Evolutionary conservation across 2,888 invertebrate species (phyloP), one percentile per base, ranked within the genome.

Genomic region (Pristionchus maxplancki): DNA sequence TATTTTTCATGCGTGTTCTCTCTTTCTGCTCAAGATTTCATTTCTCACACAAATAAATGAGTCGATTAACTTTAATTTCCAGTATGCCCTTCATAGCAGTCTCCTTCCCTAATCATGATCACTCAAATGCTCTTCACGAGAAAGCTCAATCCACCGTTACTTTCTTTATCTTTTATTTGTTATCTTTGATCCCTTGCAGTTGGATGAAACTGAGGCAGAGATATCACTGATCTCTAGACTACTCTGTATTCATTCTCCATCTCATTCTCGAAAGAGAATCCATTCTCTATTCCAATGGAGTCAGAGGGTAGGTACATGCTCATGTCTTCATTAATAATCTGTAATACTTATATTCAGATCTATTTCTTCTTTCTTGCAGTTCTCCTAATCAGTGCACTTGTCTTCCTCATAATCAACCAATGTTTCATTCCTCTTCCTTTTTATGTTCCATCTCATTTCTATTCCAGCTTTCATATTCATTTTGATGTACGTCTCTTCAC

Each of bases 1-100:
- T 34, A 83, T 83, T 83, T n/a, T 83, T 28, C n/a, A 53, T 34
- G 28, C 31, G 11, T 83, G 15, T 34, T 53, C 31, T 83, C 50
- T 83, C 34, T 20, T 44, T 78, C 78, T 28, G 15, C 40, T 74
- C 34, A 34, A 13, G 24, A 17, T 24, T 34, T 4, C 28, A 24
- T 82, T 9, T 31, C 48, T 48, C 31, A 40, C n/a, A 40, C n/a
- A 9, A 50, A 44, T 50, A 15, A 24, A 28, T 50, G 13, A 37
- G 9, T 40, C 71, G 20, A 15, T 20, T 40, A 6, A 24, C 82
- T 53, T 11, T 11, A 44, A 9, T 31, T 44, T 31, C 20, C 53
- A 31, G 34, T 50, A 85, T 85, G 85, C 85, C 85, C 62, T 85
- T 85, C 85, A 64, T 85, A n/a, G 62, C 62, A 9, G 64, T 85